Conservation (phyloP, 2,888 invertebrate genomes). For the Machimus atricapillus region DNA sequence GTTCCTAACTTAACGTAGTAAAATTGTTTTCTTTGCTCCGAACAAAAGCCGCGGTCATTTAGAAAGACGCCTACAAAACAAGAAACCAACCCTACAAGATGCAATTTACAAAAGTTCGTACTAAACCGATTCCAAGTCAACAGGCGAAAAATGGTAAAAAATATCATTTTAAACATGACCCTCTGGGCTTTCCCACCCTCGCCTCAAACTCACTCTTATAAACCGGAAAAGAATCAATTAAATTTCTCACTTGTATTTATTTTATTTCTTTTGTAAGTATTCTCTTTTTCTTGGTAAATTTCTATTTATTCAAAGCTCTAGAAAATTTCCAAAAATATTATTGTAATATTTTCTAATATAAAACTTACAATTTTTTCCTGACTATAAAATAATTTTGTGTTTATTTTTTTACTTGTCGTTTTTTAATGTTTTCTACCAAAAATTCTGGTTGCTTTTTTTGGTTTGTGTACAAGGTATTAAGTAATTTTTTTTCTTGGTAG, state of each 20-base stretch:
- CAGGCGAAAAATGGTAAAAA: neutral
- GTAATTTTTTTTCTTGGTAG: neutral
- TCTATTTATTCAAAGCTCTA: slow-evolving; percentile 17
- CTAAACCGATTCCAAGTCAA: neutral
- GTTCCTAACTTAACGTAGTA: neutral
- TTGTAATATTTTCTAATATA: slow-evolving; percentile 18
- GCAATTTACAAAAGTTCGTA: neutral
- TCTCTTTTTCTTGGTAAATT: slow-evolving; percentile 1
- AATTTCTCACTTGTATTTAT: neutral
- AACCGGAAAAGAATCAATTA: neutral
- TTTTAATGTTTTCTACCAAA: slow-evolving; percentile 24
- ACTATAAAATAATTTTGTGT: slow-evolving; percentile 9
- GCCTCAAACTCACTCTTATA: neutral
- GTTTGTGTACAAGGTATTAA: slow-evolving; percentile 37
- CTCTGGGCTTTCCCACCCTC: neutral
- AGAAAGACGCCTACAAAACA: neutral
- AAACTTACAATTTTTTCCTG: slow-evolving; percentile 16
- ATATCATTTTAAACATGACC: neutral
- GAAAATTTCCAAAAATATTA: slow-evolving; percentile 14
- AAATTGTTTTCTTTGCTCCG: neutral
- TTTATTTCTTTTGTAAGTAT: neutral
- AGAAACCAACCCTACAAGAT: neutral
- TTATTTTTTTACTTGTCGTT: neutral
- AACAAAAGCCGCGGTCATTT: neutral
- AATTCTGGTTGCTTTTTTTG: slow-evolving; percentile 23